Evolutionary conservation across 2,888 invertebrate species (phyloP).

Genomic region (Trisateles emortualis): DNA sequence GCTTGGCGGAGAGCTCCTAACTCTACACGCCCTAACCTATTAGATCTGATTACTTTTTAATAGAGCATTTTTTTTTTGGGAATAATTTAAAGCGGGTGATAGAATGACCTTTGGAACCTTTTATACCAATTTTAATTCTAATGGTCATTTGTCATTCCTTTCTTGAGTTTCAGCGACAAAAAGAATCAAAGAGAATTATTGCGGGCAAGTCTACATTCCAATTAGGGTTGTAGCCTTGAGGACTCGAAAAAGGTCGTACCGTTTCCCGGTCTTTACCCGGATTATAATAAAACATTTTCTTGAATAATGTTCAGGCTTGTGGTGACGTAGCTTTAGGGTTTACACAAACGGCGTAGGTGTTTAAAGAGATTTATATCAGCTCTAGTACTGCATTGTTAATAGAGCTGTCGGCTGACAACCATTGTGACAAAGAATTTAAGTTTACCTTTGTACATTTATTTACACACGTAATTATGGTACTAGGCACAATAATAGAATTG

Average conservation of each 20-base stretch:
- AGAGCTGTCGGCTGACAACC: background rate
- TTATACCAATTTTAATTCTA: slow-evolving; percentile 20
- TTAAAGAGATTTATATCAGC: slow-evolving; percentile 34
- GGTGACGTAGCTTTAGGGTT: slow-evolving; percentile 42
- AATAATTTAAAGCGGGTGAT: background rate
- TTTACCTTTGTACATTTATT: slow-evolving; percentile 4
- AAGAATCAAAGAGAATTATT: slow-evolving; percentile 39
- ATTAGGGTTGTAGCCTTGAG: slow-evolving; percentile 40
- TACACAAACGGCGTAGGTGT: slow-evolving; percentile 27
- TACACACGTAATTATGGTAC: background rate
- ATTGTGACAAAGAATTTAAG: background rate
- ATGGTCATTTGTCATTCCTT: slow-evolving; percentile 31
- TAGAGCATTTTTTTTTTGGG: background rate
- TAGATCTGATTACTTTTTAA: too few species aligned
- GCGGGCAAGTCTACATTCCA: slow-evolving; percentile 34
- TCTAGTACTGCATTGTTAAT: slow-evolving; percentile 4
- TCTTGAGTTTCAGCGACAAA: slow-evolving; percentile 28
- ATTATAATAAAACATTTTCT: slow-evolving; percentile 55
- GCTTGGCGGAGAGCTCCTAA: too few species aligned
- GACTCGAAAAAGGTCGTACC: slow-evolving; percentile 27
- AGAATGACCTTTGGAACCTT: background rate
- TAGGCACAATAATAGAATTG: background rate
- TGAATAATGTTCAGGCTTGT: slow-evolving; percentile 46
- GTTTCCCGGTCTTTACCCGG: slow-evolving; percentile 39
- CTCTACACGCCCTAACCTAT: too few species aligned